Evolutionary conservation across 2,113 vertebrate species (phyloP), one percentile per base, ranked within the genome.

Genomic region (Trichechus manatus): DNA sequence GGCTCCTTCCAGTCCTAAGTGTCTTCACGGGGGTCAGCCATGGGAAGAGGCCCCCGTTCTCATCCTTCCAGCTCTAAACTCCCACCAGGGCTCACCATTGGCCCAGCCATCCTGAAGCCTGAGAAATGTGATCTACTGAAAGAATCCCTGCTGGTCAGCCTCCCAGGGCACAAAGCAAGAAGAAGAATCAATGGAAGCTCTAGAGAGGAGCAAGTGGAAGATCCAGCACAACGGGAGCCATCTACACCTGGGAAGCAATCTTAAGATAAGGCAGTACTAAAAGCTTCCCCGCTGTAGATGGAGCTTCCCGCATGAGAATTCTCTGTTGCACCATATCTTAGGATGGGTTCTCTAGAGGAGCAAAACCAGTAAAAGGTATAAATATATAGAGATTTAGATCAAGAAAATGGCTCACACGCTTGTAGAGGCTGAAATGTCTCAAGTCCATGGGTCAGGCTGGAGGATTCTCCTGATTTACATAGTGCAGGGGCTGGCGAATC

Each of bases 71-170:
- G 2, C 72, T 47, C 39, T 33, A 22, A 56, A 39, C 25, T 87
- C n/a, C n/a, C 85, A 29, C 17, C 25, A 0, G n/a, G 9, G 17
- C 1, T 66, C 61, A 39, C 23, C n/a, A 14, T 1, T 1, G 15
- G 31, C 47, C 64, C 47, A n/a, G 27, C 14, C 59, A 66, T 50
- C 59, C 33, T 79, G 15, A 50, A 36, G 6, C 31, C 31, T 0
- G 20, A 50, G 47, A 36, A 23, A 4, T 59, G 64, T 22, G 33
- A 7, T 19, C 31, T 22, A n/a, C 20, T 19, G 31, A 36, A 4
- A 15, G 0, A 17, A 6, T 78, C 27, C n/a, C 9, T 4, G 9
- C 11, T 0, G 14, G 0, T 8, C 5, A 27, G 39, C 59, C 74
- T 79, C 87, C 39, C 33, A 13, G 29, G 13, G 31, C 53, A 25